Percentiles rank a stretch among this genome's conserved stretches.
Conservation (phyloP, 2,113 vertebrate genomes). For the Dolichotis patagonum region DNA sequence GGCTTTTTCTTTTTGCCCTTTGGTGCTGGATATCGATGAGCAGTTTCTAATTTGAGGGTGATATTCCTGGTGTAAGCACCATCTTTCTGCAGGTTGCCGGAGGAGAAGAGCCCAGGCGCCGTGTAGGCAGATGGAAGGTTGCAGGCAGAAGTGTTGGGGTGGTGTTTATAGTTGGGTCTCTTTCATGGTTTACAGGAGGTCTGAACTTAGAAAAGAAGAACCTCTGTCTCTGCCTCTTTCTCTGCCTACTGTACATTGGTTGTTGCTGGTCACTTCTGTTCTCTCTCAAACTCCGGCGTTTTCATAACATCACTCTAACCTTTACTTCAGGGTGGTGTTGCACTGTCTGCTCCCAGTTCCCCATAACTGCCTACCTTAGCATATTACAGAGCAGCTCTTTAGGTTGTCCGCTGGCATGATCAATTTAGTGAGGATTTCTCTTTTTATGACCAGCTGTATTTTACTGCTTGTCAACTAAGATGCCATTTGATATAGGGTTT, state of each 20-base stretch:
- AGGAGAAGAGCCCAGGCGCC: slow-evolving; percentile 5
- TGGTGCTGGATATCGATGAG: background rate
- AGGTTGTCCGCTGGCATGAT: slow-evolving; percentile 60
- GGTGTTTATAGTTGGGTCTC: background rate
- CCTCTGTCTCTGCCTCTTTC: background rate
- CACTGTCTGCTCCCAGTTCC: slow-evolving; percentile 30
- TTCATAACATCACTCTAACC: background rate
- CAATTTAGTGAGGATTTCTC: background rate
- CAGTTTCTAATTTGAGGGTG: slow-evolving; percentile 2
- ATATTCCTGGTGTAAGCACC: slow-evolving; percentile 22
- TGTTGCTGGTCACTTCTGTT: background rate
- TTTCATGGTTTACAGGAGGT: background rate
- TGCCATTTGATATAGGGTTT: slow-evolving; percentile 27
- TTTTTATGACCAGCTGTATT: slow-evolving; percentile 10
- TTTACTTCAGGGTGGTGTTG: slow-evolving; percentile 56
- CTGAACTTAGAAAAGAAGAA: slow-evolving; percentile 21
- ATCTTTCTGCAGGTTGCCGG: background rate
- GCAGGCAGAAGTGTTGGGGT: slow-evolving; percentile 12
- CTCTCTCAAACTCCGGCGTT: slow-evolving; percentile 4
- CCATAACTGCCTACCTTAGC: slow-evolving; percentile 46
- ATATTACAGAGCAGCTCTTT: slow-evolving; percentile 58
- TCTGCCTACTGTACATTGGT: background rate
- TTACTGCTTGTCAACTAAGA: slow-evolving; percentile 58
- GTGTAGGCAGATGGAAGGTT: slow-evolving; percentile 20
- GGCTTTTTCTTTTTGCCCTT: background rate